phyloP scores from a whole-genome alignment of 2,888 invertebrate species.

The Xylophagus ater region DNA sequence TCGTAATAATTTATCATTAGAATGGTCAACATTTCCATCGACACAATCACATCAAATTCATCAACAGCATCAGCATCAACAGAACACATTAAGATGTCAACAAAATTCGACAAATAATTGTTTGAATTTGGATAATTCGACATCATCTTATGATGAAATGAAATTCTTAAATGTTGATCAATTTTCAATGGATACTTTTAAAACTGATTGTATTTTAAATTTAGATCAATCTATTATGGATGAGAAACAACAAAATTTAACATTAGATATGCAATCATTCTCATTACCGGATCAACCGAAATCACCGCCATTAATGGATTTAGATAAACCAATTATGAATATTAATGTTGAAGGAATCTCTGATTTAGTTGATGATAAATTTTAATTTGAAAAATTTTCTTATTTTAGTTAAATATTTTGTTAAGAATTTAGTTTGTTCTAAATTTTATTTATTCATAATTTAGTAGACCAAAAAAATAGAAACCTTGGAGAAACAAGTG shows the following conservation, averaged over 20 bases:
- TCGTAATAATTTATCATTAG: slow-evolving; percentile 34
- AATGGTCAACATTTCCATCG: slow-evolving; percentile 34
- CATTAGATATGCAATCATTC: slow-evolving; percentile 22
- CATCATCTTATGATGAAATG: slow-evolving; percentile 37
- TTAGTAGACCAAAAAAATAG: no score
- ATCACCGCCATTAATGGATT: slow-evolving; percentile 31
- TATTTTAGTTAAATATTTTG: no score
- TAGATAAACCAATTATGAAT: slow-evolving; percentile 34
- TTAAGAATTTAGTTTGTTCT: no score
- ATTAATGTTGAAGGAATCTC: slow-evolving; percentile 34
- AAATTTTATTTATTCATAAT: no score
- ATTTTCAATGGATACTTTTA: slow-evolving; percentile 39
- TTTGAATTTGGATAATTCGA: slow-evolving; percentile 28
- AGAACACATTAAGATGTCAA: slow-evolving; percentile 1
- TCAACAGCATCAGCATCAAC: slow-evolving; percentile 8
- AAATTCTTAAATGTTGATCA: slow-evolving; percentile 40
- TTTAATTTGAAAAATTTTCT: slow-evolving; percentile 2
- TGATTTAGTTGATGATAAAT: slow-evolving; percentile 24
- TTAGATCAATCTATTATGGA: slow-evolving; percentile 35
- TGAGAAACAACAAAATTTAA: slow-evolving; percentile 21
- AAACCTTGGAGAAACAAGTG: no score
- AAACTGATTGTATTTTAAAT: slow-evolving; percentile 38
- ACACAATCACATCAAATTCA: slow-evolving; percentile 16
- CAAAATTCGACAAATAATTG: slow-evolving; percentile 10
- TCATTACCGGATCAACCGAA: slow-evolving; percentile 24